Percentiles rank a stretch among this genome's conserved stretches.
Conservation (phyloP, 1,140 invertebrate genomes). For the Ips typographus region DNA sequence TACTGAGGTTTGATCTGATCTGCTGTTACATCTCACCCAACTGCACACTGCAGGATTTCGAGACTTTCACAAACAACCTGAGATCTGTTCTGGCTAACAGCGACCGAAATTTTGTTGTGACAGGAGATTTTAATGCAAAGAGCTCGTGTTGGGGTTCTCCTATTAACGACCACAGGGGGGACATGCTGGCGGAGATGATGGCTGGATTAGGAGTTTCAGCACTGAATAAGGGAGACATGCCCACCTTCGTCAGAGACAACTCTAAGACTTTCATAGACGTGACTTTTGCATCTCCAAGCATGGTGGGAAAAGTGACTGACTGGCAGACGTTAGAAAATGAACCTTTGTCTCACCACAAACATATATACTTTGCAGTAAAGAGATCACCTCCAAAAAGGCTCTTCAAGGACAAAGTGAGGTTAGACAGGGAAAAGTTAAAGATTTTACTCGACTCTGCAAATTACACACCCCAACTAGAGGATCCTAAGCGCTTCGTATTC, state of each 20-base stretch:
- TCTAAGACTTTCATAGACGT: background rate
- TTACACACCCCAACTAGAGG: background rate
- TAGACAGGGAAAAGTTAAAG: background rate
- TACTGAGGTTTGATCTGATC: background rate
- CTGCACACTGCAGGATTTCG: background rate
- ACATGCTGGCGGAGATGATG: conserved; percentile 1
- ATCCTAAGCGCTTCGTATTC: background rate
- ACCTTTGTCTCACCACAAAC: background rate
- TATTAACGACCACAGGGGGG: background rate
- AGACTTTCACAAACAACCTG: background rate
- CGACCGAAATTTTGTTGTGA: background rate
- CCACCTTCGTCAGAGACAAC: background rate
- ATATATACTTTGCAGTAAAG: background rate
- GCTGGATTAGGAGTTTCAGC: background rate
- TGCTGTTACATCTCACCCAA: background rate
- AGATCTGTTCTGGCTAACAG: background rate
- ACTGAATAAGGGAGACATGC: background rate
- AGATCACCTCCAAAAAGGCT: background rate
- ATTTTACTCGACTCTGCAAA: background rate
- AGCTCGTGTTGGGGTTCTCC: background rate
- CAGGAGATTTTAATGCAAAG: conserved; percentile 2
- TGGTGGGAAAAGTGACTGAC: background rate
- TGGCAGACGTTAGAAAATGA: background rate
- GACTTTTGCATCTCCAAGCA: background rate
- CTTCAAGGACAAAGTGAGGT: background rate